Evolutionary conservation across 2,113 vertebrate genomes (phyloP), one percentile per base, ranked within the genome.

Genomic region (Pandion haliaetus): DNA sequence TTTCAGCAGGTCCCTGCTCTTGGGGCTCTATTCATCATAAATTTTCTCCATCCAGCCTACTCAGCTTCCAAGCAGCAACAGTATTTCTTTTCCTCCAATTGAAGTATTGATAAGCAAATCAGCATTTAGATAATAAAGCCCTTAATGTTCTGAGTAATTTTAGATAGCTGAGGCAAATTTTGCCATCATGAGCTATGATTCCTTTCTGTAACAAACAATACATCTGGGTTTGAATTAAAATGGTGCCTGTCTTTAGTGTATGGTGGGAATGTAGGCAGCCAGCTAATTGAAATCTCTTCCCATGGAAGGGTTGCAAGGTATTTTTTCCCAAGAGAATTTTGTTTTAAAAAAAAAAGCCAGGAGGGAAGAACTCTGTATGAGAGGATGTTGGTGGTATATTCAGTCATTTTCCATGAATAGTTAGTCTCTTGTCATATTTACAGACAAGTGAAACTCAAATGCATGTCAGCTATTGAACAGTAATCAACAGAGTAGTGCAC

Each of bases 41-140:
- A 90, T 96, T 83, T 82, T 80, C 59, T 73, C 47, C 12, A 57
- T 38, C 25, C 36, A 80, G 49, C 34, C 54, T 80, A 78, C 54
- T 91, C 54, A 71, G 58, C 50, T 94, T 93, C 61, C 54, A 82
- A 79, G 49, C 20, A 38, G 11, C 4, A 12, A 73, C 34, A 80
- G 38, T 65, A 65, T 87, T 87, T 82, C 58, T 97, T 92, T 91
- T 86, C 38, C 47, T 88, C 38, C 1, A 0, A 52, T 81, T 87
- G 66, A 94, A 89, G 71, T 91, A 93, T 94, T 90, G 94, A 94
- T 96, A 91, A 95, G 67, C 71, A 95, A 94, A 95, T 95, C 87
- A 95, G 66, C 71, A 90, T 85, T 95, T 93, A 93, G 74, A 89
- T 79, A 95, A 95, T 90, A 96, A 90, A 86, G 31, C 31, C 45